A percentile compares a stretch with the other conserved stretches of the same genome.
phyloP scores from a whole-genome alignment of 2,113 vertebrate genomes.

The Turdus rufiventris region DNA sequence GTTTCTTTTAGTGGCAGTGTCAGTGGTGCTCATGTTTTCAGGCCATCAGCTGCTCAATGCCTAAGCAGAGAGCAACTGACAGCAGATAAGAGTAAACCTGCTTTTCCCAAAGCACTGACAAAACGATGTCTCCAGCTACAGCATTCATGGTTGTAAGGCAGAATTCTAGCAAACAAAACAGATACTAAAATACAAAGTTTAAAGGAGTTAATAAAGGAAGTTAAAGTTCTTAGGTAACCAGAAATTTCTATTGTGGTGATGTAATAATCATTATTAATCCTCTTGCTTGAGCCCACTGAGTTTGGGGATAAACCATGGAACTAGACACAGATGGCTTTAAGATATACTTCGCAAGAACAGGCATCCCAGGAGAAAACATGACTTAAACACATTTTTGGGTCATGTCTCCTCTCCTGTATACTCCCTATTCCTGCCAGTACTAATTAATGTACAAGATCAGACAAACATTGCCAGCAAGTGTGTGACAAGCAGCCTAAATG shows the following conservation, averaged over 20 bases:
- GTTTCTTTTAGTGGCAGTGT: neutral
- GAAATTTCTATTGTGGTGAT: neutral
- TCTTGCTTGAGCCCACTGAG: neutral
- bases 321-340: neutral
- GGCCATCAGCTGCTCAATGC: neutral
- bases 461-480: neutral
- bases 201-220: neutral
- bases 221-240: neutral
- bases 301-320: neutral
- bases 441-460: slow-evolving; percentile 30
- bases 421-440: slow-evolving; percentile 19
- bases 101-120: neutral
- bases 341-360: neutral
- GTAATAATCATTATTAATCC: neutral
- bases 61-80: neutral
- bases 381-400: slow-evolving; percentile 23
- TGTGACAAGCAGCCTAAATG: slow-evolving; percentile 22
- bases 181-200: neutral
- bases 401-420: slow-evolving; percentile 5
- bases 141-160: neutral
- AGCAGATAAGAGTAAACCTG: neutral
- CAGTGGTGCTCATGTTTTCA: neutral
- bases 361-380: neutral
- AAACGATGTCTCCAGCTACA: neutral
- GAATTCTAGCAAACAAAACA: neutral